Conservation (phyloP, 2,888 invertebrate genomes). For the Apoda limacodes region DNA sequence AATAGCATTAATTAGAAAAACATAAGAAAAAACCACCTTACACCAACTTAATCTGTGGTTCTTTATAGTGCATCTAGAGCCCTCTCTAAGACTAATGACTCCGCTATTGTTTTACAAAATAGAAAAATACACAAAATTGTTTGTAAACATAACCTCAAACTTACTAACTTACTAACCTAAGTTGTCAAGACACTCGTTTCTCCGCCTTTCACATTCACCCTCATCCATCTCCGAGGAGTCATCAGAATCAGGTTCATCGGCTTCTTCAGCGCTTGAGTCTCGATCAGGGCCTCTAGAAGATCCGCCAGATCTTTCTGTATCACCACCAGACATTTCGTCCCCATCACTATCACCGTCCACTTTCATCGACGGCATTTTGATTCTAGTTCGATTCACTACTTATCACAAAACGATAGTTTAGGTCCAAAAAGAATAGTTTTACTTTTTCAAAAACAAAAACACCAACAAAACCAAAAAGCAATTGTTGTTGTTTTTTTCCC, state of each 20-base stretch:
- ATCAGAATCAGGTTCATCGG: conserved; percentile 85
- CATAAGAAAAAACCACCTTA: no score
- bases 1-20: no score
- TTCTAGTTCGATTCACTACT: background rate
- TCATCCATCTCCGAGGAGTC: conserved; percentile 94
- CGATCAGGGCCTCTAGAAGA: conserved; percentile 74
- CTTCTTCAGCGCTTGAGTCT: conserved; percentile 81
- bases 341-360: conserved; percentile 72
- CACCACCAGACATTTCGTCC: conserved; percentile 77
- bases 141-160: conserved; percentile 67
- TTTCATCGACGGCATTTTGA: conserved; percentile 76
- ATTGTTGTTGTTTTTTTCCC: conserved; percentile 2
- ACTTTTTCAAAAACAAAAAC: background rate
- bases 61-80: no score
- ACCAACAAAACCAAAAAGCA: background rate
- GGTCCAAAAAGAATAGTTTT: no score
- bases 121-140: no score
- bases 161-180: conserved; percentile 56
- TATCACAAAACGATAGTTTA: no score
- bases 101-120: no score
- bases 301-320: conserved; percentile 76
- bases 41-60: no score
- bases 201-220: conserved; percentile 86
- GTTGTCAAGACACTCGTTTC: conserved; percentile 87
- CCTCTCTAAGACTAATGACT: no score